A percentile compares a stretch with the other conserved stretches of the same genome.
Evolutionary conservation across 2,113 vertebrate genomes (phyloP).

Genomic region (Cichladusa arquata): DNA sequence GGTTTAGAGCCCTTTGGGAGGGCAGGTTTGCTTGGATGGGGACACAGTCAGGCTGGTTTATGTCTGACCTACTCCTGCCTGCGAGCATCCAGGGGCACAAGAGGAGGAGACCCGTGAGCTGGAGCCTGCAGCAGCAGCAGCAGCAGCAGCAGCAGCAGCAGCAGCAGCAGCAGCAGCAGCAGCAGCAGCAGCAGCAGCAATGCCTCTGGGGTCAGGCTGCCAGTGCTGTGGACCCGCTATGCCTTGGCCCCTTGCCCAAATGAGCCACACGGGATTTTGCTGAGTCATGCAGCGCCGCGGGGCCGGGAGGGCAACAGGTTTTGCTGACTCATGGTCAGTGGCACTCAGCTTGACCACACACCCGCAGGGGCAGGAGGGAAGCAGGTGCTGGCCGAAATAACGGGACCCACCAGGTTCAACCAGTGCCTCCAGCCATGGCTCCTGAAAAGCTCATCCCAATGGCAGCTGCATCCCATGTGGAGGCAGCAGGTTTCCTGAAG

Average conservation of each 20-base stretch:
- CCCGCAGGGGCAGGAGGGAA: neutral
- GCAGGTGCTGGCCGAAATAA: neutral
- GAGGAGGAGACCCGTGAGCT: rapidly evolving
- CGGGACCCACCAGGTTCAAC: neutral
- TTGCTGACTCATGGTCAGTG: slow-evolving; percentile 42
- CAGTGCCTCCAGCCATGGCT: rapidly evolving
- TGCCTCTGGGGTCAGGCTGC: neutral
- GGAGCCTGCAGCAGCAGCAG: neutral
- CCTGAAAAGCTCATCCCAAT: neutral
- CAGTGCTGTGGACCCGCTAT: neutral
- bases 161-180: neutral
- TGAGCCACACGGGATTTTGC: neutral
- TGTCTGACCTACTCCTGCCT: neutral
- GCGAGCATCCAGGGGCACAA: rapidly evolving
- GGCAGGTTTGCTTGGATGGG: neutral
- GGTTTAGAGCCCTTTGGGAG: neutral
- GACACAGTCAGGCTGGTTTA: rapidly evolving
- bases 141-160: neutral
- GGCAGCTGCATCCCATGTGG: rapidly evolving
- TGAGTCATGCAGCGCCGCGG: neutral
- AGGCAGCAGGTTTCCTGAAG: rapidly evolving
- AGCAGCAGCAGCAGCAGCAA: neutral
- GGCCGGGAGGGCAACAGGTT: rapidly evolving
- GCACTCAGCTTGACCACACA: neutral
- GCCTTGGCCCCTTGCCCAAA: neutral